phyloP scores from a whole-genome alignment of 64 coral and sea anemone genomes.

The Pachyseris speciosa region DNA sequence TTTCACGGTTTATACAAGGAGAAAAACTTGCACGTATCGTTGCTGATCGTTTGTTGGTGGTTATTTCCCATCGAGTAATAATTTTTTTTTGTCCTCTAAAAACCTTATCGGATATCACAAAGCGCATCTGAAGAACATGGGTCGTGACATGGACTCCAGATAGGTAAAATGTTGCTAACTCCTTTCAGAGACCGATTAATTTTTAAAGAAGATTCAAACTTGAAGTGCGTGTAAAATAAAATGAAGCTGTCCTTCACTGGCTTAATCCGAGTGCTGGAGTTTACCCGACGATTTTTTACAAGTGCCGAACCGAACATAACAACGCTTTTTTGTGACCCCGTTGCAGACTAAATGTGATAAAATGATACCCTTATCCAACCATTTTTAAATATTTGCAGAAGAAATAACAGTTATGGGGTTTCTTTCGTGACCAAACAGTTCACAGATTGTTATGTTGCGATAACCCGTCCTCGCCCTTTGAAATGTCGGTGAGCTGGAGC shows the following conservation, averaged over 20 bases:
- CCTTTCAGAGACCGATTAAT: too few species aligned
- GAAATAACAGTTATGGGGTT: neutral
- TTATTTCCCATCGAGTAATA: neutral
- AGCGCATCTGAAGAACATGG: neutral
- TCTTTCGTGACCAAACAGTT: neutral
- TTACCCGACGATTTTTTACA: neutral
- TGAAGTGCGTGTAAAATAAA: neutral
- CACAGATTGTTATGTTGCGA: neutral
- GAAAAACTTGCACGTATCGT: neutral
- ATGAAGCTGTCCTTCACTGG: too few species aligned
- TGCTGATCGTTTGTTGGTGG: neutral
- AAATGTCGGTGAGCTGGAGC: neutral
- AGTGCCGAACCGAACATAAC: neutral
- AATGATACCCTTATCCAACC: neutral
- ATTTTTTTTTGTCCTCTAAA: neutral
- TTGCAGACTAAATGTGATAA: neutral
- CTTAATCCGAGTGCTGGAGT: neutral
- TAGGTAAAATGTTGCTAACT: too few species aligned
- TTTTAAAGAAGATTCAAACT: neutral
- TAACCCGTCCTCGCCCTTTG: neutral
- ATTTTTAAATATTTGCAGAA: neutral
- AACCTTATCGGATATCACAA: constrained; percentile 9
- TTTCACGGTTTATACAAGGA: neutral
- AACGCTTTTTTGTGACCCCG: neutral
- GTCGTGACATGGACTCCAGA: neutral